Evolutionary conservation across 1,140 invertebrate species (phyloP).

Genomic region (Drosophila eugracilis): DNA sequence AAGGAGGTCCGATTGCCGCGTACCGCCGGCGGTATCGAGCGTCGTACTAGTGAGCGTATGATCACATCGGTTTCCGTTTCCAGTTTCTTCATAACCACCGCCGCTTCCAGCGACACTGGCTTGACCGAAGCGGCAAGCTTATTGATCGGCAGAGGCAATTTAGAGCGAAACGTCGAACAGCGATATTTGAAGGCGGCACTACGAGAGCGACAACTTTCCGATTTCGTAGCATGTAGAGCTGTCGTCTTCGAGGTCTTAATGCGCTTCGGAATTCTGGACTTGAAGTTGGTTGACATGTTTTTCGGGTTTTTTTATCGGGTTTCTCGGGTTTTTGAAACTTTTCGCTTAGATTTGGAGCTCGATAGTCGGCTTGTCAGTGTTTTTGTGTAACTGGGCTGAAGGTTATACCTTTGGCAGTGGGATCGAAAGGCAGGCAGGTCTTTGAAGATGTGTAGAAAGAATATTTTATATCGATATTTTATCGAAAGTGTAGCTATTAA

Average conservation of each 20-base stretch:
- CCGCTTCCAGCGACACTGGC: background rate
- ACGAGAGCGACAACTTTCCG: background rate
- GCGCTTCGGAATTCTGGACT: constrained; percentile 2
- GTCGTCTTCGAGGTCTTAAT: constrained; percentile 4
- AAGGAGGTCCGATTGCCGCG: constrained; percentile 24
- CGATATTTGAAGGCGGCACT: background rate
- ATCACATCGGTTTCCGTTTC: background rate
- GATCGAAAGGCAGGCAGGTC: background rate
- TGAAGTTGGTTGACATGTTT: background rate
- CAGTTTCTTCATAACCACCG: background rate
- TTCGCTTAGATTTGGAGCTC: background rate
- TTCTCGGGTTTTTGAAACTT: background rate
- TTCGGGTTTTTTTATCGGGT: background rate
- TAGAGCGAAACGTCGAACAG: background rate
- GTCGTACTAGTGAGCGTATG: constrained; percentile 1
- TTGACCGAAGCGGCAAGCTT: background rate
- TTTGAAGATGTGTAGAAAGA: too few relatives aligned
- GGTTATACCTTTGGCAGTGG: background rate
- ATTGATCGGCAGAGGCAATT: background rate
- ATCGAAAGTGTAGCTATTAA: too few relatives aligned
- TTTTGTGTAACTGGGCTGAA: background rate
- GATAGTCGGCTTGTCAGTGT: constrained; percentile 3
- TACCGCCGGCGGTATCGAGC: background rate
- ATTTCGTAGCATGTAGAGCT: background rate
- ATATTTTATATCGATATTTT: too few relatives aligned